Conservation (phyloP, 2,113 vertebrate genomes). For the Zeus faber region DNA sequence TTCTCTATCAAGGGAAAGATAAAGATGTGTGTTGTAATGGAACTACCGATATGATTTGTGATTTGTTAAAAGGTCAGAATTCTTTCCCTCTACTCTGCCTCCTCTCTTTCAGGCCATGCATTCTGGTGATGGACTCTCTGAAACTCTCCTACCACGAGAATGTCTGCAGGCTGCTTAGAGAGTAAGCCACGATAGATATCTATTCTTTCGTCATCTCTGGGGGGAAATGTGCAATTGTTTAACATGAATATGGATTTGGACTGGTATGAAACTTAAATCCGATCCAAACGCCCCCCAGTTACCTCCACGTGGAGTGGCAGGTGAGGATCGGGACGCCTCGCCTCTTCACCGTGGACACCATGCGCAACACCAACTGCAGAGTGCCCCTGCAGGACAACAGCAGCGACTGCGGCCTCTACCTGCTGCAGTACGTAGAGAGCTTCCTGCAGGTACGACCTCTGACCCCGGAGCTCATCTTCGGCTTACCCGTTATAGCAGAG, state of each 20-base stretch:
- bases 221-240: no score
- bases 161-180: constrained; percentile 85
- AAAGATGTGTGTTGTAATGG: no score
- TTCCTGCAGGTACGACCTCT: constrained; percentile 84
- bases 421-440: constrained; percentile 90
- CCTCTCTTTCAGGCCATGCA: constrained; percentile 79
- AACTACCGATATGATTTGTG: no score
- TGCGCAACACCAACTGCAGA: constrained; percentile 78
- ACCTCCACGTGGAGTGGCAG: constrained; percentile 93
- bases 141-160: constrained; percentile 81
- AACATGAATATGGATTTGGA: no score
- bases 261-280: no score
- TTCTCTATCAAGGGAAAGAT: no score
- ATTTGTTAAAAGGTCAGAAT: no score
- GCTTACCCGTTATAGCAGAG: no score
- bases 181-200: constrained; percentile 75
- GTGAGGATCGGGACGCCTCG: constrained; percentile 75
- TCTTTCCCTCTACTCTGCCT: background rate
- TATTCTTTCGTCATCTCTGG: no score
- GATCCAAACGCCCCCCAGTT: constrained; percentile 68
- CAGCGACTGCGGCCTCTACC: constrained; percentile 91
- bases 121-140: constrained; percentile 92
- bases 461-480: background rate
- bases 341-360: constrained; percentile 75
- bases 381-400: constrained; percentile 93